Evolutionary conservation across 2,113 vertebrate species (phyloP), one percentile per base, ranked within the genome.

Genomic region (Hiodon tergisus): DNA sequence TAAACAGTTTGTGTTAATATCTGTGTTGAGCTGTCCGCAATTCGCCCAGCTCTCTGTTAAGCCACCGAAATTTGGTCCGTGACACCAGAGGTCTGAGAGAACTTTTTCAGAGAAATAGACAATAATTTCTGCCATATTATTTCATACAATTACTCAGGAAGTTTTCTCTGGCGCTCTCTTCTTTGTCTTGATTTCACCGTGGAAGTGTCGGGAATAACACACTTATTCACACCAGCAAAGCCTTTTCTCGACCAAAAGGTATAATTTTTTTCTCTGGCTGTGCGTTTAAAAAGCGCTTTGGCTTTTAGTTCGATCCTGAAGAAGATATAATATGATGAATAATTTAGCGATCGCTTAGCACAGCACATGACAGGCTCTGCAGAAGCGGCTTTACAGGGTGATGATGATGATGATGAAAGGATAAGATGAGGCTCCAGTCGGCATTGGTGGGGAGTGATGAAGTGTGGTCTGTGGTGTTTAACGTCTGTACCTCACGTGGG

Each of bases 191-290:
- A 46, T 46, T 65, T 8, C 47, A 55, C 16, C 53, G 7, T 10
- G 46, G 17, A 73, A 58, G 66, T 81, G 81, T 81, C 66, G 73
- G 51, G 74, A 50, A 65, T 65, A 50, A 70, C 65, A 63, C 78
- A 31, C 68, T 73, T 71, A 71, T 83, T 78, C 82, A 72, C 71
- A 76, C 74, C 74, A 78, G 76, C 72, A 68, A 85, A 86, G 80
- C 80, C 74, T 73, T 77, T 79, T 82, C 81, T 57, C 69, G 63
- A 72, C 78, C 60, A 82, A 84, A 73, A 82, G 69, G 82, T 82
- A 79, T 80, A 80, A 77, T 81, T 80, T 78, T 81, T 78, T 69
- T 54, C 78, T 80, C 31, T 31, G 31, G 68, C 63, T 76, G 57
- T 74, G 66, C 79, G 73, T 80, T 77, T 65, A 46, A 51, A 74